These are phyloP conservation scores for Steromphala cineraria DNA, from an alignment of 2,888 invertebrate species.

Conservation along the genomic window DNA sequence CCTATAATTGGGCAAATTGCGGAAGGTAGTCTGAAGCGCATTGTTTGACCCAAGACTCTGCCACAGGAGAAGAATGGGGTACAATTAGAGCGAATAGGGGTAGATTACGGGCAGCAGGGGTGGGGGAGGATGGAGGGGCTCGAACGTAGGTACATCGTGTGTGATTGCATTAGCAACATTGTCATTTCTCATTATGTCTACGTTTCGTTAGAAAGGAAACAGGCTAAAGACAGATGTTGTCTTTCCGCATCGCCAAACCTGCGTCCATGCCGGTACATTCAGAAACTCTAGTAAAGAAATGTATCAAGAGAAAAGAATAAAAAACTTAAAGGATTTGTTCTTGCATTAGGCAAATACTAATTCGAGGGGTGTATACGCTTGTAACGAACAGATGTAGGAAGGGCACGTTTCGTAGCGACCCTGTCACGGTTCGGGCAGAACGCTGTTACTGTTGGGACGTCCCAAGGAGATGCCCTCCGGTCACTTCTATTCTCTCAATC, in stretches of 20 bases:
- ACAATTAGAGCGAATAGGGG: constrained; percentile 11
- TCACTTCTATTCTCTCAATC: background rate
- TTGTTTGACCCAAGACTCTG: constrained; percentile 22
- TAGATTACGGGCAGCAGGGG: constrained; percentile 4
- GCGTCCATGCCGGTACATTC: background rate
- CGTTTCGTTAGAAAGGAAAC: too few relatives aligned
- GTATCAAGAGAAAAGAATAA: background rate
- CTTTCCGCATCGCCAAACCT: background rate
- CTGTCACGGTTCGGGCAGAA: background rate
- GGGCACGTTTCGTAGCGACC: background rate
- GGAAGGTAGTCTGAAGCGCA: background rate
- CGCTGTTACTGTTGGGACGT: background rate
- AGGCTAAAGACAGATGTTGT: too few relatives aligned
- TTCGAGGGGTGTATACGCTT: background rate
- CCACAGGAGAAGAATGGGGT: background rate
- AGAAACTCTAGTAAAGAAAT: background rate
- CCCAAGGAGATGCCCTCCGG: background rate
- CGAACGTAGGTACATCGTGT: too few relatives aligned
- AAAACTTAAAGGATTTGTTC: background rate
- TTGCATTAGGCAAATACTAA: background rate
- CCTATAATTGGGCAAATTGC: constrained; percentile 25
- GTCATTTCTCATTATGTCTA: too few relatives aligned
- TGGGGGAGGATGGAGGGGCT: background rate
- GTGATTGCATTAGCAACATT: too few relatives aligned
- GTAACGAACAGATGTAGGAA: background rate